Base-by-base conservation (phyloP, 2,888 invertebrate genomes). In the Calameuta idolon region DNA sequence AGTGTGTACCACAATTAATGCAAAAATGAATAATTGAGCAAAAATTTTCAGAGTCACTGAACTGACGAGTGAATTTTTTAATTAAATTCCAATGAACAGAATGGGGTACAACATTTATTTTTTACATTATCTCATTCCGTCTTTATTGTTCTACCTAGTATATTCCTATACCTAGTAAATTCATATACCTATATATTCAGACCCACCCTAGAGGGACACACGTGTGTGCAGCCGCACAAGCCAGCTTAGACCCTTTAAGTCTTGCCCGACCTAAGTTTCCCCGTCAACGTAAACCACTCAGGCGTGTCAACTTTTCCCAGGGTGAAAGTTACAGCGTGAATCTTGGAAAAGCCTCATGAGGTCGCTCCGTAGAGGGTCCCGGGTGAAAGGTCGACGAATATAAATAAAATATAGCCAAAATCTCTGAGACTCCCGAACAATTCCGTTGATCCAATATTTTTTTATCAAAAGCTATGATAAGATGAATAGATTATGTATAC, bases 211-310 rank as follows among this genome's bases (percentile, higher is more conserved):
- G 55, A 55, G 9, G 23, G 23, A 55, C 55, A 55, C 55, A 55
- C 55, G 55, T 55, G 55, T 55, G 55, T 55, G 55, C 55, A 55
- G 55, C 23, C 55, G 55, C 55, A 55, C 55, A 55, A 55, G 23
- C 55, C 55, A 55, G 55, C 55, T 55, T 55, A 55, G 55, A 55
- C 23, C 55, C 55, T 23, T 55, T 55, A 55, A 55, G 55, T 55
- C 55, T 55, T 55, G 55, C 55, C 55, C 55, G 55, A 55, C 55
- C 23, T 23, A 55, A 55, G 55, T 23, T 55, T 23, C 12, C 12
- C 35, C 77, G 74, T 77, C 77, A 69, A 69, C 77, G 74, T 74
- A 77, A 77, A 77, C 74, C 77, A 77, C 77, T 77, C 77, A 74
- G 69, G 74, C 74, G 35, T 77, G 77, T 77, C 77, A 77, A 77